These are phyloP conservation scores for Telmatochromis sp. DNA, from an alignment of 2,113 vertebrate species.

Conservation along the genomic window DNA sequence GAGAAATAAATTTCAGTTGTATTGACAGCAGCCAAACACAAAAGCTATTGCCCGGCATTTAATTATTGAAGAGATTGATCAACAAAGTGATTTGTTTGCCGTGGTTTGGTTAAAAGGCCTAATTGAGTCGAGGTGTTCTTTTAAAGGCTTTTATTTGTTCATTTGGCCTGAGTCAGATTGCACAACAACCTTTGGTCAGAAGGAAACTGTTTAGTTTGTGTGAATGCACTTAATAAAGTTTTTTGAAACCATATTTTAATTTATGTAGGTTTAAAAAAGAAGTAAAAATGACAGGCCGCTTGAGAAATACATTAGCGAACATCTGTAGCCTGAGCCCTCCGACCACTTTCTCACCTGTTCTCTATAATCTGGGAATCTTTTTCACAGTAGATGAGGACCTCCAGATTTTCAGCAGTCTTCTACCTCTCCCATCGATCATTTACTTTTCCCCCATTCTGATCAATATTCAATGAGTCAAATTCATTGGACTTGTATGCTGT, in stretches of 20 bases:
- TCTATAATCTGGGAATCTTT: constrained; percentile 6
- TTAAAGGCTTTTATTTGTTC: constrained; percentile 54
- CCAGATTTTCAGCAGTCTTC: not conserved
- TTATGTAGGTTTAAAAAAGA: not conserved
- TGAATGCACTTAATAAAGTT: not conserved
- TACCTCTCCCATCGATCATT: not conserved
- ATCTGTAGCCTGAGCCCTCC: not conserved
- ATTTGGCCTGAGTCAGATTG: constrained; percentile 45
- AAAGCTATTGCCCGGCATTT: constrained; percentile 76
- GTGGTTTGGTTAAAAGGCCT: constrained; percentile 63
- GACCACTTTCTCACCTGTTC: constrained; percentile 25
- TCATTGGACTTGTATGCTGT: constrained; percentile 17
- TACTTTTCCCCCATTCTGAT: not conserved
- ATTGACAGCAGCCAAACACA: constrained; percentile 75
- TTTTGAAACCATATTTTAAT: not conserved
- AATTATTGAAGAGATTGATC: constrained; percentile 79
- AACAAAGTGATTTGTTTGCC: constrained; percentile 73
- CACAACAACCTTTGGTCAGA: not conserved
- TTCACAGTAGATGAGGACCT: constrained; percentile 2
- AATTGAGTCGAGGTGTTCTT: constrained; percentile 57
- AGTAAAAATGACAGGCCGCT: not conserved
- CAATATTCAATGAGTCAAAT: constrained; percentile 12
- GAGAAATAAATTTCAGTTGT: constrained; percentile 71
- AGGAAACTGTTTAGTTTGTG: constrained; percentile 4
- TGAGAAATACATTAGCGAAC: not conserved